Evolutionary conservation across 2,888 invertebrate species (phyloP).

Genomic region (Lasioglossum pauxillum): DNA sequence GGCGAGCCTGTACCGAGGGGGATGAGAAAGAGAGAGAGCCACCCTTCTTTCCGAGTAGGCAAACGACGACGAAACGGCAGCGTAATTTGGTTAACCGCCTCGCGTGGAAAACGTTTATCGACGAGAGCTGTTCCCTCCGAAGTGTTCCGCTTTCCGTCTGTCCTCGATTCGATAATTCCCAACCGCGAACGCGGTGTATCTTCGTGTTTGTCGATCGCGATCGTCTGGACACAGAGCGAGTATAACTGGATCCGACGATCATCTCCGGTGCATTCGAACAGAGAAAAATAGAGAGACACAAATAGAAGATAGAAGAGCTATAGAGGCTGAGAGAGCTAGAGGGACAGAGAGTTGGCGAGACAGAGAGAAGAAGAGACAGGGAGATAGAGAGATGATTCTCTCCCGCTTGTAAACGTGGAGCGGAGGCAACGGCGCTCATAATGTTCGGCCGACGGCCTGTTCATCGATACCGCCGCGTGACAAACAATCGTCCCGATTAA

Average conservation of each 20-base stretch:
- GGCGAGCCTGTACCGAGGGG: background rate
- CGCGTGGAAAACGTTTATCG: conserved; percentile 7
- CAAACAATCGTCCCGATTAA: conserved; percentile 74
- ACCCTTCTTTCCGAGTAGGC: background rate
- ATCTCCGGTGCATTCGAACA: background rate
- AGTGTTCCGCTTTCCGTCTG: background rate
- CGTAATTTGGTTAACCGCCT: background rate
- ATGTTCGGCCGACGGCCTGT: conserved; percentile 51
- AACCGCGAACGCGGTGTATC: conserved; percentile 2
- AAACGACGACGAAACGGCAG: background rate
- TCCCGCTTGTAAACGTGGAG: background rate
- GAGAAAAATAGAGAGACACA: background rate
- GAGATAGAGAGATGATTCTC: background rate
- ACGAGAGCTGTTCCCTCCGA: background rate
- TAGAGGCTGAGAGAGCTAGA: no score
- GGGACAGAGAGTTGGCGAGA: background rate
- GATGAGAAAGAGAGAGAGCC: background rate
- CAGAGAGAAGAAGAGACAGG: background rate
- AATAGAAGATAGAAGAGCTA: no score
- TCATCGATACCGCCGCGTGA: conserved; percentile 68
- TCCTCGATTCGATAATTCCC: background rate
- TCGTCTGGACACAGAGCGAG: no score
- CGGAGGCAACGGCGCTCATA: conserved; percentile 6
- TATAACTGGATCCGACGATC: no score
- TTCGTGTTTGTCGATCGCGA: conserved; percentile 2